Base-by-base conservation (phyloP, 2,797 vertebrate species). In the Rhabdomys pumilio region DNA sequence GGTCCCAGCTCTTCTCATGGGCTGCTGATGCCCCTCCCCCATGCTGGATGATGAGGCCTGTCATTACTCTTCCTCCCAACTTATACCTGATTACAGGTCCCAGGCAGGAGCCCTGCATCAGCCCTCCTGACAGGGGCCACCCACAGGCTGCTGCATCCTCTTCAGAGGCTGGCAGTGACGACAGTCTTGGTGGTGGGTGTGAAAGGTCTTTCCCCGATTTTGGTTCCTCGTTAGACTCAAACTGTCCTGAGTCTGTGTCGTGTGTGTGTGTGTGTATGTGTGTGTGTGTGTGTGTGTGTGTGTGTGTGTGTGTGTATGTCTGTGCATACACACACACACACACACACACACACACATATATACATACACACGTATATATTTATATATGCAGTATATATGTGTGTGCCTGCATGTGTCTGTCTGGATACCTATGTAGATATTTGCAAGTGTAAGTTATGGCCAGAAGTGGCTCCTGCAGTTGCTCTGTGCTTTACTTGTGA, bases 61-160 rank as follows among this genome's bases (percentile, higher is more conserved):
- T 93, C 89, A 93, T 96, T 94, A 96, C 72, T 0, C 55, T 19
- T 67, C 34, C 22, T 63, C 81, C 75, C 7, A 7, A 10, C 80
- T 76, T 34, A 47, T 77, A 69, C 63, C 67, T 80, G 50, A 97
- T 91, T 87, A 95, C 69, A 86, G 87, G 61, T 69, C 73, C 88
- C 19, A 29, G 76, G 73, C 63, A 7, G 82, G 91, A 90, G 61
- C 75, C 2, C 0, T 26, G 76, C 76, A 63, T 95, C 85, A 87
- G 91, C 93, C 83, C 76, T 87, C 55, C 87, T 19, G 55, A n/a
- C 1, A 0, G 41, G 3, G 69, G 86, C 96, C 89, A 65, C 92
- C 89, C 94, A 61, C 26, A 6, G 50, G 91, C 85, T 19, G 84
- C 83, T 34, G 6, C 3, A 0, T 22, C 4, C 31, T 26, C 2